Percentiles rank a stretch among this genome's conserved stretches.
Evolutionary conservation across 30 jellyfish, hydroid and myxozoan genomes (phyloP).

Genomic region (Catostylus mosaicus): DNA sequence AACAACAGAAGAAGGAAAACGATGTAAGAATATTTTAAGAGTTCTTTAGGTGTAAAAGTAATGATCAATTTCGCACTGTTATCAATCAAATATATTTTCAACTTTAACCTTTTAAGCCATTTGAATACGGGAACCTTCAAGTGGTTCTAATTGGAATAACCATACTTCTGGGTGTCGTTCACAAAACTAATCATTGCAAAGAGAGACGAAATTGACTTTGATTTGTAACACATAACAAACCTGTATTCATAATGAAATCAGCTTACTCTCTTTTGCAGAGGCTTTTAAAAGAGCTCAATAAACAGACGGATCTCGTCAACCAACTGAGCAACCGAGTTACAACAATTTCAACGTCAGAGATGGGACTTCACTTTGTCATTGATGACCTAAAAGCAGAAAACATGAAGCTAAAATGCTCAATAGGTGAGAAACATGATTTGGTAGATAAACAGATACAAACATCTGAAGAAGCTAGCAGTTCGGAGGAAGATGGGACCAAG

Average conservation of each 20-base stretch:
- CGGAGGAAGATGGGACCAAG: background rate
- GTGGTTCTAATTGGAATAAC: no score
- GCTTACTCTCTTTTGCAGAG: constrained; percentile 26
- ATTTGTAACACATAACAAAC: no score
- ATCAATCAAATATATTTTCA: no score
- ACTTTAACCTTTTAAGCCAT: no score
- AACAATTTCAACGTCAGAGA: constrained; percentile 39
- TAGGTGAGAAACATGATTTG: background rate
- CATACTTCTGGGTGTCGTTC: no score
- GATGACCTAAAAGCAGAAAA: constrained; percentile 53
- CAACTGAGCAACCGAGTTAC: constrained; percentile 22
- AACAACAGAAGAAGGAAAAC: constrained; percentile 21
- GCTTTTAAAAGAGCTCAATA: constrained; percentile 10
- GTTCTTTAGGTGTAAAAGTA: no score
- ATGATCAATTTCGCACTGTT: no score
- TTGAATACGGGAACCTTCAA: no score
- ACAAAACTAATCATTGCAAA: no score
- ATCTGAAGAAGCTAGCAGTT: background rate
- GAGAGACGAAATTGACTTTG: no score
- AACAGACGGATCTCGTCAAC: constrained; percentile 20
- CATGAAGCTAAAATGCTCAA: background rate
- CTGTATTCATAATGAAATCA: no score
- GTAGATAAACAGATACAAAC: constrained; percentile 28
- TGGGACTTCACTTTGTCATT: constrained; percentile 43
- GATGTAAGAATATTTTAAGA: constrained; percentile 17